These are phyloP conservation scores for Tragelaphus strepsiceros DNA, from an alignment of 2,113 vertebrate genomes.

Conservation along the genomic window DNA sequence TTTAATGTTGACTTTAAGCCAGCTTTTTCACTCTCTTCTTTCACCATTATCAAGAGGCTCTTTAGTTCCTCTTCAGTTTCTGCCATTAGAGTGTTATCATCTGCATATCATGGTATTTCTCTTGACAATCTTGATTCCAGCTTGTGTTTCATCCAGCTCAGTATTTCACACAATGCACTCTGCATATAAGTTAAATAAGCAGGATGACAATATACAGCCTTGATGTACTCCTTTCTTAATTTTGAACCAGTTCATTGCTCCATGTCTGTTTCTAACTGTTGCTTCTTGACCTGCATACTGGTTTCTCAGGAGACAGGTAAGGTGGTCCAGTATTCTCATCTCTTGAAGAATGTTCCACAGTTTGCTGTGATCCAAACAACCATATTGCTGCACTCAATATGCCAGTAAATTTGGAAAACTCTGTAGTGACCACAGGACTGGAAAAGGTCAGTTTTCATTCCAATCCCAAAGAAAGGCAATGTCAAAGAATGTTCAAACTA, in stretches of 20 bases:
- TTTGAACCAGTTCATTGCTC: neutral
- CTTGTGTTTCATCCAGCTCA: neutral
- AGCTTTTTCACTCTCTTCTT: neutral
- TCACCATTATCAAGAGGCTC: neutral
- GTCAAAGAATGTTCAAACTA: neutral
- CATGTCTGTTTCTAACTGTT: neutral
- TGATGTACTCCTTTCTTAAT: neutral
- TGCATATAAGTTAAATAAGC: neutral
- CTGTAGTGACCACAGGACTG: neutral
- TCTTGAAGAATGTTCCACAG: neutral
- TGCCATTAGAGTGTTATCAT: neutral
- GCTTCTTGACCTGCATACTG: neutral
- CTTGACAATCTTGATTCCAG: neutral
- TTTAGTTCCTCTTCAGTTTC: neutral
- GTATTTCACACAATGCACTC: neutral
- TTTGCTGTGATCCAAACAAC: neutral
- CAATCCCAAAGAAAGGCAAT: neutral
- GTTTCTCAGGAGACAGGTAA: neutral
- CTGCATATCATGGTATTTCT: neutral
- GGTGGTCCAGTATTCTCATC: neutral
- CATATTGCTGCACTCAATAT: neutral
- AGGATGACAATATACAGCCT: neutral
- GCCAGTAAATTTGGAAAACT: neutral
- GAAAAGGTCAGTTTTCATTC: neutral
- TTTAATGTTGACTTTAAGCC: neutral